Percentiles rank a stretch among this genome's conserved stretches.
Conservation (phyloP, 2,888 invertebrate genomes). For the Coremacera marginata region DNA sequence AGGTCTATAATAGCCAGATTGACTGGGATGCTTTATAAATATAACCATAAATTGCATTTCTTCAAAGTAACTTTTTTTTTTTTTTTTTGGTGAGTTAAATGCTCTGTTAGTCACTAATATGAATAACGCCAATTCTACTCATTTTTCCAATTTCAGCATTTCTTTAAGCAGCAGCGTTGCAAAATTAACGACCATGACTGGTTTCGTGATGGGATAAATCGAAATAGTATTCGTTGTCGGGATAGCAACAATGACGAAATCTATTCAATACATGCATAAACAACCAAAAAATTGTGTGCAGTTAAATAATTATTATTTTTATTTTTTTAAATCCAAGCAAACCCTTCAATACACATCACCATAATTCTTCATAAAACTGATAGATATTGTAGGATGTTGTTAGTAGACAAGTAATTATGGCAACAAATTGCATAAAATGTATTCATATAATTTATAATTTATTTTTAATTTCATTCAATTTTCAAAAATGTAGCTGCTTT, state of each 20-base stretch:
- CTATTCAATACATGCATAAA: not conserved
- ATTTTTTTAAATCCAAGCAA: not conserved
- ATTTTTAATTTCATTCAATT: slow-evolving; percentile 10
- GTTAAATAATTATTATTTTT: not conserved
- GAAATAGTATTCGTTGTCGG: too few species aligned
- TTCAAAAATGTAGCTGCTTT: slow-evolving; percentile 1
- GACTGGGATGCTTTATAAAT: slow-evolving; percentile 77
- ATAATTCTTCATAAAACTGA: not conserved
- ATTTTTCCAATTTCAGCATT: not conserved
- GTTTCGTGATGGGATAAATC: not conserved
- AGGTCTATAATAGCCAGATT: slow-evolving; percentile 90
- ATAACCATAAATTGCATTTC: not conserved
- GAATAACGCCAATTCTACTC: too few species aligned
- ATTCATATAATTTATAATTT: slow-evolving; percentile 28
- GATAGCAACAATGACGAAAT: too few species aligned
- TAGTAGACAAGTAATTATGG: slow-evolving; percentile 29
- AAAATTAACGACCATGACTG: not conserved
- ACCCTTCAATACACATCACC: slow-evolving; percentile 5
- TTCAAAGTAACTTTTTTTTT: not conserved
- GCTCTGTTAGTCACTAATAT: too few species aligned
- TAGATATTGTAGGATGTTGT: slow-evolving; percentile 4
- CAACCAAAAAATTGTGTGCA: not conserved
- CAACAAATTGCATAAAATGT: slow-evolving; percentile 33
- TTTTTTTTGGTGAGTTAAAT: not conserved
- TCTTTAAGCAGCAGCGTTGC: not conserved